Evolutionary conservation across 2,797 vertebrate genomes (phyloP), one percentile per base, ranked within the genome.

Genomic region (Ispidina picta): DNA sequence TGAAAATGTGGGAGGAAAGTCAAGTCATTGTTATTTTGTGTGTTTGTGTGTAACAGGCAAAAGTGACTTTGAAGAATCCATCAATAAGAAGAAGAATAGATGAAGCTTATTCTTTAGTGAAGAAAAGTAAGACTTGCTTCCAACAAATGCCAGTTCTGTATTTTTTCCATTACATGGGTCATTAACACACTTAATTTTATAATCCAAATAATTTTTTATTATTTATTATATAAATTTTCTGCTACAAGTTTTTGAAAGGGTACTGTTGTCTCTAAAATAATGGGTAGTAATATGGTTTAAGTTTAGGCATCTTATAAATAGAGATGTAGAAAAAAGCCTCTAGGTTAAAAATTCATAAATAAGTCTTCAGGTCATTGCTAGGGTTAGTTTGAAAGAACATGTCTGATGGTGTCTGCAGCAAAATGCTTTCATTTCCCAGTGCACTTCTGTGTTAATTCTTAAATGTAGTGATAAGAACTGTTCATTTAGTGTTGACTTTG

Each of bases 1-100:
- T 65, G n/a, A 60, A 43, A 18, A 25, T 28, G 4, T 26, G 21
- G 39, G 22, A 70, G 70, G 54, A 80, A 87, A 89, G 58, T 49
- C 16, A 65, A 12, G 44, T 76, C 23, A 66, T 59, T 91, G 14
- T 75, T 75, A 51, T 89, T 73, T 78, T 72, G 16, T 92, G 13
- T 94, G 31, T 93, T 86, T 95, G 48, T 92, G 56, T 86, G 29
- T 52, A 95, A 16, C 97, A 99, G 99, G 99, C 99, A 72, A 99
- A 99, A 97, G 98, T 98, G 48, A 97, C 97, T 96, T 97, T 99
- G 97, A 99, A 99, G 97, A 98, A 98, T 95, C 98, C 98, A 60
- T 98, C 98, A 39, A 96, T 99, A 96, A 98, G 98, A 94, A 95
- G 98, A 96, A 98, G 96, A 97, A 97, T 99, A 88, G 98, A 99